Conservation (phyloP, 2,113 vertebrate species). For the Catagonus wagneri region DNA sequence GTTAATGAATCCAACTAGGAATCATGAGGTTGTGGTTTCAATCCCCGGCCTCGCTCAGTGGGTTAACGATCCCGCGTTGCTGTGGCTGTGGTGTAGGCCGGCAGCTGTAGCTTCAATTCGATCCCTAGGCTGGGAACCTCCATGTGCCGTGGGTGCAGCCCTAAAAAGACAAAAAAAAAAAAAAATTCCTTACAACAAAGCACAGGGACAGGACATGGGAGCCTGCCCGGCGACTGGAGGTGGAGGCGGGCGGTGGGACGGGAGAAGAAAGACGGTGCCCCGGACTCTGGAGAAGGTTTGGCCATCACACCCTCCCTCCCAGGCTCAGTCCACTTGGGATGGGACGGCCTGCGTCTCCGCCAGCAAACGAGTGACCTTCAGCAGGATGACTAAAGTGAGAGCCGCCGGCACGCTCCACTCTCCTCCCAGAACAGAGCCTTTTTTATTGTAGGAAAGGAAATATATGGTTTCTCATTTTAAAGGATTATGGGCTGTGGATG, state of each 20-base stretch:
- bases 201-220: not conserved
- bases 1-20: no score
- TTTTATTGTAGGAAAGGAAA: not conserved
- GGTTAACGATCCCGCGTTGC: no score
- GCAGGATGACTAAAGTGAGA: not conserved
- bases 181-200: not conserved
- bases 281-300: not conserved
- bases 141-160: no score
- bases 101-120: no score
- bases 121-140: no score
- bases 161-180: no score
- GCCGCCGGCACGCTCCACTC: not conserved
- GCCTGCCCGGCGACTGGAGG: not conserved
- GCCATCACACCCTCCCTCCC: no score
- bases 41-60: no score
- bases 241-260: not conserved
- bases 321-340: not conserved
- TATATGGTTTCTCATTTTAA: slow-evolving; percentile 8
- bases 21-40: no score
- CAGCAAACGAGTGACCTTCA: slow-evolving; percentile 39
- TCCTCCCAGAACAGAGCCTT: not conserved
- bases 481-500: not conserved
- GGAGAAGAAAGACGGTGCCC: not conserved
- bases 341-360: rapidly evolving
- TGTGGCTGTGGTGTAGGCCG: no score